phyloP scores from a whole-genome alignment of 2,113 vertebrate genomes.

The Ophthalmotilapia sp. region DNA sequence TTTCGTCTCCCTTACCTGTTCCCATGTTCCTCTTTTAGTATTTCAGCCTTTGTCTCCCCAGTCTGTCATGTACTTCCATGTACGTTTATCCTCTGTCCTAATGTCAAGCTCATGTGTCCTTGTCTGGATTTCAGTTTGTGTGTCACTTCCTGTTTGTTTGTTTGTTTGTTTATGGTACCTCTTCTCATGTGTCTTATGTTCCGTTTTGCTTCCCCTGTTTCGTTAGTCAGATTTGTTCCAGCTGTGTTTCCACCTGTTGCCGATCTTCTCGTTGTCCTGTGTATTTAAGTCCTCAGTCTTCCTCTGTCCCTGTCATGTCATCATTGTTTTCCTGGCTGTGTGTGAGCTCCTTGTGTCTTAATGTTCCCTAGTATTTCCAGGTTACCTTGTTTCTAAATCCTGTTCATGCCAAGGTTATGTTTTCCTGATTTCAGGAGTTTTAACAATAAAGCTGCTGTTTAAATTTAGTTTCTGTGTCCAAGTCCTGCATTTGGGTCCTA shows the following conservation, averaged over 20 bases:
- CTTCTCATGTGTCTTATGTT: not conserved
- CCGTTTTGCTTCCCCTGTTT: not conserved
- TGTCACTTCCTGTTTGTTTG: not conserved
- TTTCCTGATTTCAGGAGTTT: not conserved
- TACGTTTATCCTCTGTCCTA: not conserved
- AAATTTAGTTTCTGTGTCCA: not conserved
- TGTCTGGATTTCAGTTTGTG: not conserved
- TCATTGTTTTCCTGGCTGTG: not conserved
- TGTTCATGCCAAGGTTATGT: not conserved
- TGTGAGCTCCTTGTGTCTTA: not conserved
- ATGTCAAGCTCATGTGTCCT: not conserved
- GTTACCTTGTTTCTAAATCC: not conserved
- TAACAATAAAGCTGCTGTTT: not conserved
- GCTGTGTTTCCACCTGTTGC: not conserved
- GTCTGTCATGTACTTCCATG: not conserved
- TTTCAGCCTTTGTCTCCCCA: not conserved
- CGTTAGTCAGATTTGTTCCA: not conserved
- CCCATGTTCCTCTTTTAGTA: not conserved
- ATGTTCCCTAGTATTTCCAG: not conserved
- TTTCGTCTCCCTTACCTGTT: fast-evolving
- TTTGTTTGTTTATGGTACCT: not conserved
- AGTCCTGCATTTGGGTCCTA: not conserved
- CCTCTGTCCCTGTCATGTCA: not conserved
- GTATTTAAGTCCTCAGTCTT: not conserved
- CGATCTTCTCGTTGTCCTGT: fast-evolving